Conservation (phyloP, 2,113 vertebrate genomes). For the Dicerorhinus sumatrensis region DNA sequence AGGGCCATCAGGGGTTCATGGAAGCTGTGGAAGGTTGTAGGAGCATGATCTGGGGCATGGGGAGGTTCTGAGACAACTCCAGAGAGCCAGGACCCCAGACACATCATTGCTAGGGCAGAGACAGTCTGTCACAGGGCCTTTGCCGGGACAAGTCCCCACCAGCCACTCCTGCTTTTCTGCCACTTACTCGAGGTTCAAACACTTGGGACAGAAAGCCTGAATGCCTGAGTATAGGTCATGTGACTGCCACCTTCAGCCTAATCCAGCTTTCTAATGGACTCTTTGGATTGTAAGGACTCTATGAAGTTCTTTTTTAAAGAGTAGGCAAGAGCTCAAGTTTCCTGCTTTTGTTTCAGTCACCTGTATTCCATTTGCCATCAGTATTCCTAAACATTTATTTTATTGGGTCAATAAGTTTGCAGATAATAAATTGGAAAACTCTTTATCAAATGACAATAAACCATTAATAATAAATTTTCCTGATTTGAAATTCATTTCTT, state of each 20-base stretch:
- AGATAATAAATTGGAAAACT: not conserved
- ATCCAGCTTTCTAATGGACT: not conserved
- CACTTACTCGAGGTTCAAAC: not conserved
- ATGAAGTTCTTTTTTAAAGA: not conserved
- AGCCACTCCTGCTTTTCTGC: not conserved
- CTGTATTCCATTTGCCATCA: not conserved
- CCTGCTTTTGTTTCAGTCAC: constrained; percentile 3
- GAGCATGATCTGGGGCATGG: not conserved
- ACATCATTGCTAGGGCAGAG: not conserved
- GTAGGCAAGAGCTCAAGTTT: not conserved
- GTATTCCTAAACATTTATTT: constrained; percentile 68
- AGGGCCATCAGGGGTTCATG: not conserved
- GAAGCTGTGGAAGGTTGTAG: not conserved
- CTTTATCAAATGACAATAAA: not conserved
- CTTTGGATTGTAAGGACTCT: not conserved
- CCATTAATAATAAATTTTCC: not conserved
- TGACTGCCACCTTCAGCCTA: not conserved
- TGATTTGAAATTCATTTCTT: constrained; percentile 54
- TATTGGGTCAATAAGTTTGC: not conserved
- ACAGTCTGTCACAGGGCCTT: not conserved
- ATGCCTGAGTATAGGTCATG: not conserved
- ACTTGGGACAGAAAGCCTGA: not conserved
- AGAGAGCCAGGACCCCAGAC: not conserved
- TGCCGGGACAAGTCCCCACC: not conserved
- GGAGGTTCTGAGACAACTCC: not conserved